Evolutionary conservation across 2,888 invertebrate genomes (phyloP).

Genomic region (Myopa tessellatipennis): DNA sequence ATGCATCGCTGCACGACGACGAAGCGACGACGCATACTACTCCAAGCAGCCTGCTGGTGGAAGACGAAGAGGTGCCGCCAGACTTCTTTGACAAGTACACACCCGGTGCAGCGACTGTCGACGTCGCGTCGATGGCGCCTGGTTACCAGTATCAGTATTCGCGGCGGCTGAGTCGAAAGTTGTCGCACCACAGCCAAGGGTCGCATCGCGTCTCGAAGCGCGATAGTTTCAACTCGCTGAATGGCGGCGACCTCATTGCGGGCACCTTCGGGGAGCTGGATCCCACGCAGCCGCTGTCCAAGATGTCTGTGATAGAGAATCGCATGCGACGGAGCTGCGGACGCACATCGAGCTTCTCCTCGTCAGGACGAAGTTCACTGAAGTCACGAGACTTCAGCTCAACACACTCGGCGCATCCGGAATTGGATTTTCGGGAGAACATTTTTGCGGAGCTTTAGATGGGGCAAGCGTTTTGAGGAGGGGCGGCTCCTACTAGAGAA

Average conservation of each 20-base stretch:
- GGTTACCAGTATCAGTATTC: slow-evolving; percentile 64
- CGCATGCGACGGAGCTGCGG: slow-evolving; percentile 62
- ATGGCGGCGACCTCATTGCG: slow-evolving; percentile 63
- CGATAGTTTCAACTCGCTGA: slow-evolving; percentile 65
- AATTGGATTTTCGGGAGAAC: slow-evolving; percentile 66
- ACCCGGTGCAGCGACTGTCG: slow-evolving; percentile 55
- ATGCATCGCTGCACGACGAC: slow-evolving; percentile 52
- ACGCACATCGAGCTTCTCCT: slow-evolving; percentile 60
- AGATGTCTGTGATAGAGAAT: slow-evolving; percentile 66
- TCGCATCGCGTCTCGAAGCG: slow-evolving; percentile 57
- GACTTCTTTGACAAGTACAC: slow-evolving; percentile 61
- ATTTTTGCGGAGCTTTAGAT: slow-evolving; percentile 66
- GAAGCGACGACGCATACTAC: slow-evolving; percentile 51
- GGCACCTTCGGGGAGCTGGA: slow-evolving; percentile 65
- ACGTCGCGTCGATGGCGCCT: slow-evolving; percentile 46
- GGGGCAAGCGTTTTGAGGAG: neutral
- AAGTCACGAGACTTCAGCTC: slow-evolving; percentile 65
- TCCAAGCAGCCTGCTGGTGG: slow-evolving; percentile 23
- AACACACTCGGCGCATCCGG: slow-evolving; percentile 63
- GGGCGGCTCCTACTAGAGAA: neutral
- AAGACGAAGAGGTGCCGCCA: slow-evolving; percentile 60
- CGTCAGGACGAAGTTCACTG: slow-evolving; percentile 65
- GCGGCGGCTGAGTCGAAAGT: slow-evolving; percentile 62
- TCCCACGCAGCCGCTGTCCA: slow-evolving; percentile 64
- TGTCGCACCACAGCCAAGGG: slow-evolving; percentile 53